phyloP scores from a whole-genome alignment of 2,888 invertebrate species.

The Phrixothrix hirtus region DNA sequence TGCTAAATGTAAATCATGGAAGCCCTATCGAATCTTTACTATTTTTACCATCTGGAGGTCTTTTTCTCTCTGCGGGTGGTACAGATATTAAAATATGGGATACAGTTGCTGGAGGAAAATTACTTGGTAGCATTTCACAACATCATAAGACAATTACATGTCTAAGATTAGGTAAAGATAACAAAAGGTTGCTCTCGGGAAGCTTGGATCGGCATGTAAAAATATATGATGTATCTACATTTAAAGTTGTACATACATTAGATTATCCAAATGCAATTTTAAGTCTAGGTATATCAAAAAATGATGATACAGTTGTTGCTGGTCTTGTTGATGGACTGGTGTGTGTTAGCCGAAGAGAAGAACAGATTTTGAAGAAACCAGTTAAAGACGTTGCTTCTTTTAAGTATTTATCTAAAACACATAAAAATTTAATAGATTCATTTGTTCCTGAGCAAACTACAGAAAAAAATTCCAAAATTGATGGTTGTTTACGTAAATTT shows the following conservation, averaged over 20 bases:
- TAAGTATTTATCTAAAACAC: slow-evolving; percentile 51
- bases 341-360: slow-evolving; percentile 79
- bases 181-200: slow-evolving; percentile 82
- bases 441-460: slow-evolving; percentile 56
- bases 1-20: slow-evolving; percentile 81
- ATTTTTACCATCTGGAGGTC: slow-evolving; percentile 85
- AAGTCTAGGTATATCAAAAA: slow-evolving; percentile 75
- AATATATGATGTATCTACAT: slow-evolving; percentile 85
- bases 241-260: slow-evolving; percentile 84
- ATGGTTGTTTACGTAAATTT: slow-evolving; percentile 75
- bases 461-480: slow-evolving; percentile 63
- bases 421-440: slow-evolving; percentile 57
- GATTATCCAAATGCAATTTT: slow-evolving; percentile 90
- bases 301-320: slow-evolving; percentile 83
- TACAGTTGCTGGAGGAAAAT: slow-evolving; percentile 81
- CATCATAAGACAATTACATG: slow-evolving; percentile 97
- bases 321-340: slow-evolving; percentile 93
- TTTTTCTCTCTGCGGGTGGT: slow-evolving; percentile 90
- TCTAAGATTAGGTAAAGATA: slow-evolving; percentile 78
- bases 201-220: slow-evolving; percentile 93
- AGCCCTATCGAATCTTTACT: slow-evolving; percentile 87
- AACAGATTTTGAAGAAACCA: slow-evolving; percentile 54
- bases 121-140: slow-evolving; percentile 81
- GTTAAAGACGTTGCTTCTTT: slow-evolving; percentile 62
- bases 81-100: slow-evolving; percentile 94